Evolutionary conservation across 2,888 invertebrate species (phyloP).

Genomic region (Melieria omissa): DNA sequence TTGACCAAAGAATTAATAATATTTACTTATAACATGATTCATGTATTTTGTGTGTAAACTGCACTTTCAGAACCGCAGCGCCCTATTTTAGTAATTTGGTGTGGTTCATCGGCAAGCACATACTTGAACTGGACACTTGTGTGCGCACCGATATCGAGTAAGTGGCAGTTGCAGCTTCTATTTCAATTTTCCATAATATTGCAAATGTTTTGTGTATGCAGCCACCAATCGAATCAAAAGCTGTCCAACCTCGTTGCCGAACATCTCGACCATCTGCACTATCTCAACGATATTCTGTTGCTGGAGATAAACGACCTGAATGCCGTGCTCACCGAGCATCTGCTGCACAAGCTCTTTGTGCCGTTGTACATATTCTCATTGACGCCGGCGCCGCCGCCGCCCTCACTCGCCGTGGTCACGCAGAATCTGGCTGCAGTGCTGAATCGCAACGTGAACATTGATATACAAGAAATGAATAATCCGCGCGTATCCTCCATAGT

Average conservation of each 20-base stretch:
- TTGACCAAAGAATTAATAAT: background rate
- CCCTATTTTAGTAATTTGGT: constrained; percentile 99
- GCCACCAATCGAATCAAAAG: constrained; percentile 90
- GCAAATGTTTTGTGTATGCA: constrained; percentile 65
- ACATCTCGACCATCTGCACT: constrained; percentile 96
- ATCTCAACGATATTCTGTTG: constrained; percentile 94
- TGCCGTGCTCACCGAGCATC: constrained; percentile 92
- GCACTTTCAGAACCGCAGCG: constrained; percentile 81
- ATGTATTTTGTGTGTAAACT: background rate
- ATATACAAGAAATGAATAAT: constrained; percentile 72
- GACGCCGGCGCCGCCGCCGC: constrained; percentile 68
- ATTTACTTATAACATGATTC: background rate
- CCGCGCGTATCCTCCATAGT: constrained; percentile 90
- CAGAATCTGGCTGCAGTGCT: constrained; percentile 75
- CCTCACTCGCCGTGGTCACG: constrained; percentile 72
- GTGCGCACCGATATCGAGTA: constrained; percentile 96
- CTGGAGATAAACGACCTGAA: constrained; percentile 92
- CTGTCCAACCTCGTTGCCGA: constrained; percentile 95
- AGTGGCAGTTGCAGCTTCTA: constrained; percentile 51
- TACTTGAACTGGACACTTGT: constrained; percentile 93
- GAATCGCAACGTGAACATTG: constrained; percentile 70
- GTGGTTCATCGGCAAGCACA: constrained; percentile 98
- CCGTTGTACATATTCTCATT: constrained; percentile 95
- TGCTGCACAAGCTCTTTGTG: constrained; percentile 90
- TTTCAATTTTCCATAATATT: background rate